Evolutionary conservation across 1,140 invertebrate species (phyloP), one percentile per base, ranked within the genome.

Genomic region (Trachymyrmex cornetzi): DNA sequence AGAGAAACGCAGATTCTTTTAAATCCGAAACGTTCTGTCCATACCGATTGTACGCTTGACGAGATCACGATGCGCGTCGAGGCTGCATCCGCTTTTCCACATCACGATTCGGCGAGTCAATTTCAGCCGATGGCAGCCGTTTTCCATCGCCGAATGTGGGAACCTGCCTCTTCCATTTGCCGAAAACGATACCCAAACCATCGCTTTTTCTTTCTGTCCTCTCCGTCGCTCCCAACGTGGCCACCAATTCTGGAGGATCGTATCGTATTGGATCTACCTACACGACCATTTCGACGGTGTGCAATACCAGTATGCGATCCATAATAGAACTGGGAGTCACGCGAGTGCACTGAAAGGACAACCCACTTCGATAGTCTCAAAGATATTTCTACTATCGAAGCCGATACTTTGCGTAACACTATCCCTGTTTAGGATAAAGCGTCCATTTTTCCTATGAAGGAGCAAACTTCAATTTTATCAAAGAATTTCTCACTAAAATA

Each of bases 131-230:
- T 63, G 64, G 77, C 77, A 61, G 79, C 48, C 79, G 66, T 80
- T 79, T 69, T 89, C 85, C 80, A 89, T 89, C 64, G 48, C 63
- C 72, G 44, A 81, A 87, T 84, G 79, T 82, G 88, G 88, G 66
- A 89, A 89, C 77, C 88, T 84, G 88, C 72, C 85, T 89, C 63
- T 89, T 90, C 88, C 89, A 90, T 89, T 87, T 63, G 85, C 59
- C 64, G 53, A 44, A 79, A 84, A 72, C 88, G 84, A 89, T 89
- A 48, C 80, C 30, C 50, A n/a, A 66, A 64, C 87, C 38, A 57
- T 55, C 38, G 63, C 87, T 89, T 85, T 85, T 80, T 85, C 86
- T 88, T 14, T 55, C 38, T 55, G 19, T 64, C 38, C 38, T 48
- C 34, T 61, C 7, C 6, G 24, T 27, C 12, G 24, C 34, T n/a